Base-by-base conservation (phyloP, 2,113 vertebrate genomes). In the Falcunculus frontatus region DNA sequence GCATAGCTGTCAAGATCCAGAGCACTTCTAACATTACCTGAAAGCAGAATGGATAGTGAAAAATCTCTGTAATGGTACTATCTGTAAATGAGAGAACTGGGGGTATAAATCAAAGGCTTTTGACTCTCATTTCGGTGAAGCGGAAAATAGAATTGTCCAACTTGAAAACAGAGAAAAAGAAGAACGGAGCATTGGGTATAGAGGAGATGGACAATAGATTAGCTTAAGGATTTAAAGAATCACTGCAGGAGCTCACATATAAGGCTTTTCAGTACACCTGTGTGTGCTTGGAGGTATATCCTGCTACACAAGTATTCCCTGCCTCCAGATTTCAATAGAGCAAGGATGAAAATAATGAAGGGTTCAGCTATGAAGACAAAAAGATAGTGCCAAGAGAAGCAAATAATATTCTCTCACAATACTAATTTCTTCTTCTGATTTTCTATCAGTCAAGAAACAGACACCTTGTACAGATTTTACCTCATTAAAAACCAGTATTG, bases 51-150 rank as follows among this genome's bases (percentile, higher is more conserved):
- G 37, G 64, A 81, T 80, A 95, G 82, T 68, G 59, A 92, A 95
- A 96, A 94, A 90, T 77, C 50, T 76, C 67, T 85, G 49, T 78
- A 95, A 96, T 83, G 59, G 63, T 86, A 37, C 70, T 80, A 62
- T 86, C 87, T 80, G 68, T 88, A 94, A 95, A 93, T 86, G 93
- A 96, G 91, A 90, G 68, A 90, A 94, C 87, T 52, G 52, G 59
- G 64, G 65, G 33, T 86, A 84, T 89, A 91, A 93, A 96, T 96
- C 92, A 94, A 95, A 96, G 72, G 53, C 72, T 90, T 96, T 88
- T 92, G 87, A 94, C 68, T 94, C 81, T 90, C 50, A 89, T 95
- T 90, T 86, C 74, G 29, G 56, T 81, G 79, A 86, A 86, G 72
- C 8, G 0, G 79, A 93, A 96, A 94, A 94, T 90, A 94, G 90